Evolutionary conservation across 1,140 invertebrate species (phyloP).

Genomic region (Lepidostoma basale): DNA sequence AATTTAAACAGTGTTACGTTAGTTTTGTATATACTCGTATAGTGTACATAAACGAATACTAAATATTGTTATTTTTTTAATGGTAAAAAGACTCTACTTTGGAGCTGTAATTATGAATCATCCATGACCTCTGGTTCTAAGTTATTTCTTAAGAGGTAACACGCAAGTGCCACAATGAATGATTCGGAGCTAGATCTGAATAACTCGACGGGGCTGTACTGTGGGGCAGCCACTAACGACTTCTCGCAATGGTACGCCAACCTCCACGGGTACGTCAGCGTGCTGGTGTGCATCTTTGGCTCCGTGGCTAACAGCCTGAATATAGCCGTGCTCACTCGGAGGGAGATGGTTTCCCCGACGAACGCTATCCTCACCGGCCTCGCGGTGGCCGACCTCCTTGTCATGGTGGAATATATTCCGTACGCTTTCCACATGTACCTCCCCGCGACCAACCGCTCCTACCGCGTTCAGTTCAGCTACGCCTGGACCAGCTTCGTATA

Average conservation of each 20-base stretch:
- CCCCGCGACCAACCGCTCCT: constrained; percentile 61
- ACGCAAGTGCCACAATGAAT: constrained; percentile 31
- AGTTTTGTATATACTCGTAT: too few relatives aligned
- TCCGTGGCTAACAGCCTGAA: constrained; percentile 92
- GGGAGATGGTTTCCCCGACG: constrained; percentile 86
- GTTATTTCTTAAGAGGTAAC: too few relatives aligned
- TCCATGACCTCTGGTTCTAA: too few relatives aligned
- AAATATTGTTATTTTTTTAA: too few relatives aligned
- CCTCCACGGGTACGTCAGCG: constrained; percentile 59
- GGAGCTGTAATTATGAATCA: too few relatives aligned
- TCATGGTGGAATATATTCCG: constrained; percentile 93
- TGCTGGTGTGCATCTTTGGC: constrained; percentile 86
- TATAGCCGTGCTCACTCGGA: constrained; percentile 89
- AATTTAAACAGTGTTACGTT: too few relatives aligned
- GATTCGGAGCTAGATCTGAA: constrained; percentile 50
- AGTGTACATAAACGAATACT: too few relatives aligned
- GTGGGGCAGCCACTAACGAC: constrained; percentile 56
- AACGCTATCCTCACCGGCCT: constrained; percentile 86
- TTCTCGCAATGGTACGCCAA: constrained; percentile 57
- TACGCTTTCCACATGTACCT: constrained; percentile 84
- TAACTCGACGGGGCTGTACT: constrained; percentile 55
- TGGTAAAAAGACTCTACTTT: too few relatives aligned
- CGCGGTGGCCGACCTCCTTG: constrained; percentile 89
- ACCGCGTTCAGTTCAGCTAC: constrained; percentile 70
- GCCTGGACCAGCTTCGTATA: constrained; percentile 81